phyloP scores from a whole-genome alignment of 1,140 invertebrate genomes.

The Drosophila kurseongensis region DNA sequence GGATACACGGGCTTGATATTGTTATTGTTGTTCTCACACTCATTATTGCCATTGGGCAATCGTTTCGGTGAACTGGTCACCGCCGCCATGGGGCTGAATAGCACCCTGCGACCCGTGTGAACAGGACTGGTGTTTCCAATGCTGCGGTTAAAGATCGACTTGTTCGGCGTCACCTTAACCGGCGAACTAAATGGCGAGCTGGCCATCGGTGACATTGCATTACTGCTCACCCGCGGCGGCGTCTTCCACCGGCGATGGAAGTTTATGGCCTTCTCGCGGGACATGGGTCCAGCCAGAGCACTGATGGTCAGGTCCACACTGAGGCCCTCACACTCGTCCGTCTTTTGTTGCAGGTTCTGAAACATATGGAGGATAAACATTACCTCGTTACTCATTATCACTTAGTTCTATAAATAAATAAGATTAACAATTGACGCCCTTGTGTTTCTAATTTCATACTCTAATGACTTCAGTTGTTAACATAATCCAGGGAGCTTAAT shows the following conservation, averaged over 20 bases:
- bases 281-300: slow-evolving; percentile 95
- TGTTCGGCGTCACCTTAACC: slow-evolving; percentile 37
- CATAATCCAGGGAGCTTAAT: too few relatives aligned
- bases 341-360: slow-evolving; percentile 86
- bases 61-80: slow-evolving; percentile 6
- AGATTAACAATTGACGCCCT: too few relatives aligned
- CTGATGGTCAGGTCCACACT: slow-evolving; percentile 90
- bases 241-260: slow-evolving; percentile 94
- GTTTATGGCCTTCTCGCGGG: slow-evolving; percentile 88
- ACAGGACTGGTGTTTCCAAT: background rate
- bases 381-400: background rate
- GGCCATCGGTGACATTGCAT: slow-evolving; percentile 53
- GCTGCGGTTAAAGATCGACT: slow-evolving; percentile 31
- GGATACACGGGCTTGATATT: slow-evolving; percentile 6
- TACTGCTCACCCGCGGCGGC: slow-evolving; percentile 86
- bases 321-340: slow-evolving; percentile 86
- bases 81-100: slow-evolving; percentile 27
- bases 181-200: slow-evolving; percentile 59
- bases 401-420: too few relatives aligned
- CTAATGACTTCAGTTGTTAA: too few relatives aligned
- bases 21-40: slow-evolving; percentile 52
- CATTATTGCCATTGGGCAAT: slow-evolving; percentile 24
- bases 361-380: slow-evolving; percentile 22
- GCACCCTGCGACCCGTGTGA: slow-evolving; percentile 7
- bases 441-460: too few relatives aligned